These are phyloP conservation scores for Nipponia nippon DNA, from an alignment of 2,113 vertebrate genomes.

Conservation along the genomic window DNA sequence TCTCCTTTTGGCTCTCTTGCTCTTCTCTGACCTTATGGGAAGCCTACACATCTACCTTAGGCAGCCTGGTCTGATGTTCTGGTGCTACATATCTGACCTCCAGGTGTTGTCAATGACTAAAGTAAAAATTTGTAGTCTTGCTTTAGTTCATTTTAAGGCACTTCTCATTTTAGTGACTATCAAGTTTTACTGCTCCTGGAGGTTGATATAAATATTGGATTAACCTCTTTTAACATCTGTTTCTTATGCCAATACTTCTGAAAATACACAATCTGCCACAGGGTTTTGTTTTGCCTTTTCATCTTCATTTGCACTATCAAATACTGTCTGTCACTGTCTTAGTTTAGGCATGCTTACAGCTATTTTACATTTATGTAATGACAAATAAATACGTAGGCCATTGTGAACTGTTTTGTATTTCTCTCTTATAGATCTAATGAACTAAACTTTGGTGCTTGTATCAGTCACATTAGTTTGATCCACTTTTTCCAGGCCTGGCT, in stretches of 20 bases:
- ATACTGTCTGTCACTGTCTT: background rate
- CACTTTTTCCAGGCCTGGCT: background rate
- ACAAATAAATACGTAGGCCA: background rate
- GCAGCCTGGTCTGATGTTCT: background rate
- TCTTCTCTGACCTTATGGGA: background rate
- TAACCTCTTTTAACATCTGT: background rate
- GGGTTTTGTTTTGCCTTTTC: background rate
- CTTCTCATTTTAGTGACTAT: background rate
- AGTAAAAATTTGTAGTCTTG: background rate
- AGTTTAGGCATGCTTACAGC: background rate
- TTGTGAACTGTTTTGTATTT: background rate
- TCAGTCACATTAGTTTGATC: background rate
- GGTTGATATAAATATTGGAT: conserved; percentile 6
- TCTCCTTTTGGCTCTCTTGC: background rate
- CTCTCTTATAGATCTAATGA: background rate
- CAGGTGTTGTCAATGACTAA: background rate
- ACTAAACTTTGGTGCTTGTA: background rate
- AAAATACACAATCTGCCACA: background rate
- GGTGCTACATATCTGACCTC: background rate
- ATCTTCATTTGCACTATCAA: background rate
- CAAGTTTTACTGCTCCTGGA: background rate
- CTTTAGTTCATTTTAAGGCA: background rate
- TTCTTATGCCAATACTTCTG: background rate
- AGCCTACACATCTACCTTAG: background rate
- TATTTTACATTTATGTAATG: background rate